Percentiles rank a stretch among this genome's conserved stretches.
phyloP scores from a whole-genome alignment of 2,888 invertebrate genomes.

The Scelioninae gen. 2 region DNA sequence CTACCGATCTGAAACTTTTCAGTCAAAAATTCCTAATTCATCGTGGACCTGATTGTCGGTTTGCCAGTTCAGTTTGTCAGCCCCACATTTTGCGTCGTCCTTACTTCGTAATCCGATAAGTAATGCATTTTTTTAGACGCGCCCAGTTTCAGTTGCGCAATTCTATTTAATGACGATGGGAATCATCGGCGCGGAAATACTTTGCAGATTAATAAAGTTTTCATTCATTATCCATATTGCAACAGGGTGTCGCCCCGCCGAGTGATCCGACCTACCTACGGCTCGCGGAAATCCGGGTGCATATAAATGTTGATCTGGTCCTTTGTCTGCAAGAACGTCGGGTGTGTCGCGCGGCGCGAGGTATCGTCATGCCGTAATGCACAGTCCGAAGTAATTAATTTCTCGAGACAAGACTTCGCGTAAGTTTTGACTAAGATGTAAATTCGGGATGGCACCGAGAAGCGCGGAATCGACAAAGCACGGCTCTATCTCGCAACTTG shows the following conservation, averaged over 20 bases:
- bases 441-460: constrained; percentile 51
- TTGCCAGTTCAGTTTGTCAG: too few relatives aligned
- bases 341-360: too few relatives aligned
- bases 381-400: constrained; percentile 58
- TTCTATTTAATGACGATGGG: not conserved
- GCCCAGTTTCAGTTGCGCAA: too few relatives aligned
- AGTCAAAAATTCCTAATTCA: too few relatives aligned
- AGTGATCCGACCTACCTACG: constrained; percentile 22
- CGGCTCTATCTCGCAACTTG: constrained; percentile 52
- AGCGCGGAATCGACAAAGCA: constrained; percentile 51
- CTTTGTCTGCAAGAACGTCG: constrained; percentile 34
- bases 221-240: constrained; percentile 21
- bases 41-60: too few relatives aligned
- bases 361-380: constrained; percentile 50
- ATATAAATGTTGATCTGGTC: constrained; percentile 53
- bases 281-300: constrained; percentile 41
- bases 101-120: too few relatives aligned
- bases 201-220: constrained; percentile 11
- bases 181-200: constrained; percentile 2
- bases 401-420: constrained; percentile 54
- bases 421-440: constrained; percentile 57
- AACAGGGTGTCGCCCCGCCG: constrained; percentile 7
- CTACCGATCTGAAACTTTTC: too few relatives aligned
- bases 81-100: too few relatives aligned
- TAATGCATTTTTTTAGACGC: too few relatives aligned